Conservation (phyloP, 2,888 invertebrate genomes). For the Andricus curvator region DNA sequence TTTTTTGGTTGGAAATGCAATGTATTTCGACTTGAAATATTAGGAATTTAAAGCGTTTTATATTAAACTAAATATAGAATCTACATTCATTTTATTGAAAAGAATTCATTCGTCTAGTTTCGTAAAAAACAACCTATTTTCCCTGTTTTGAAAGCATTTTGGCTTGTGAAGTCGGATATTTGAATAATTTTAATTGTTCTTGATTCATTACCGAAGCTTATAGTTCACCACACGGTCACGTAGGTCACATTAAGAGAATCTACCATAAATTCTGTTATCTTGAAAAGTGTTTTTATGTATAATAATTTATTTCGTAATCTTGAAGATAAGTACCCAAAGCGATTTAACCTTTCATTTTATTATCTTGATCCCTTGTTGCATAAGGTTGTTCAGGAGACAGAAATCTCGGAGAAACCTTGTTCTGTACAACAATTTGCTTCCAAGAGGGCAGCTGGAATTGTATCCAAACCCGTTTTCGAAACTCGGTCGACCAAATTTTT, state of each 20-base stretch:
- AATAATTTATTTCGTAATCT: neutral
- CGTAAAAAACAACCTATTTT: too few relatives aligned
- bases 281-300: neutral
- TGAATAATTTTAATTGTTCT: too few relatives aligned
- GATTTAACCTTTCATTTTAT: conserved; percentile 1
- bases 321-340: neutral
- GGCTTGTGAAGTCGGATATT: too few relatives aligned
- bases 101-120: too few relatives aligned
- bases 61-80: too few relatives aligned
- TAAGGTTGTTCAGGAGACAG: conserved; percentile 4
- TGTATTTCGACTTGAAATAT: too few relatives aligned
- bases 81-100: too few relatives aligned
- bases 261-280: neutral
- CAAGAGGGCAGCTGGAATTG: neutral
- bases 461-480: neutral
- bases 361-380: conserved; percentile 6
- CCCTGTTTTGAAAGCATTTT: too few relatives aligned
- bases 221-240: too few relatives aligned
- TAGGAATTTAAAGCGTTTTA: too few relatives aligned
- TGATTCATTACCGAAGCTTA: too few relatives aligned
- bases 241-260: neutral
- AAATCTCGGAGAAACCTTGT: conserved; percentile 1
- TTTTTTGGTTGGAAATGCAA: too few relatives aligned
- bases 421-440: neutral
- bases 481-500: neutral